Evolutionary conservation across 2,797 vertebrate genomes (phyloP).

Genomic region (Enteromius radiatus): DNA sequence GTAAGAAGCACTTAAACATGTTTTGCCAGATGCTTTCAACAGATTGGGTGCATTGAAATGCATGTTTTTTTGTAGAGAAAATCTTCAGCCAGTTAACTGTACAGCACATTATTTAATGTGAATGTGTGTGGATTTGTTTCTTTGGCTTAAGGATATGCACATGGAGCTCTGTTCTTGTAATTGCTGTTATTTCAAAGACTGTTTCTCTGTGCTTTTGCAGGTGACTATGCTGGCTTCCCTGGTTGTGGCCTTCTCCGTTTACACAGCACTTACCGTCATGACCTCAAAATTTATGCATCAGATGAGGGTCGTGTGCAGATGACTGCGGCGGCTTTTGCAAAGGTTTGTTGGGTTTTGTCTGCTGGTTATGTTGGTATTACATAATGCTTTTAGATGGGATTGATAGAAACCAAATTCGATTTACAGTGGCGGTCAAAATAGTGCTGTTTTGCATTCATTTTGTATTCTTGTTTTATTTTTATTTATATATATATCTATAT

Average conservation of each 20-base stretch:
- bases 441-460: neutral
- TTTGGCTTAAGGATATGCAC: neutral
- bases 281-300: conserved; percentile 91
- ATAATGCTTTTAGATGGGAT: neutral
- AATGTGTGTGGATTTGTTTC: neutral
- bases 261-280: conserved; percentile 90
- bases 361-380: neutral
- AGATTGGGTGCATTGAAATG: conserved; percentile 12
- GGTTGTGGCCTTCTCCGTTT: conserved; percentile 88
- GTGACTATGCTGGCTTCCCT: conserved; percentile 89
- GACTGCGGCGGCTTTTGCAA: conserved; percentile 91
- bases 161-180: neutral
- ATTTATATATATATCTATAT: neutral
- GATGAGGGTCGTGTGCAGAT: conserved; percentile 91
- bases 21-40: conserved; percentile 10
- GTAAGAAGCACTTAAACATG: conserved; percentile 14
- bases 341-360: conserved; percentile 72
- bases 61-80: conserved; percentile 18
- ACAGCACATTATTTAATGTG: neutral
- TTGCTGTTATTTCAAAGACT: neutral
- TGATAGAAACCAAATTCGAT: neutral
- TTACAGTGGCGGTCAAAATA: neutral
- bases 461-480: neutral
- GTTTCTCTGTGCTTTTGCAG: conserved; percentile 64
- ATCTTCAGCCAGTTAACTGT: neutral